Base-by-base conservation (phyloP, 2,888 invertebrate genomes). In the Sepiola atlantica region DNA sequence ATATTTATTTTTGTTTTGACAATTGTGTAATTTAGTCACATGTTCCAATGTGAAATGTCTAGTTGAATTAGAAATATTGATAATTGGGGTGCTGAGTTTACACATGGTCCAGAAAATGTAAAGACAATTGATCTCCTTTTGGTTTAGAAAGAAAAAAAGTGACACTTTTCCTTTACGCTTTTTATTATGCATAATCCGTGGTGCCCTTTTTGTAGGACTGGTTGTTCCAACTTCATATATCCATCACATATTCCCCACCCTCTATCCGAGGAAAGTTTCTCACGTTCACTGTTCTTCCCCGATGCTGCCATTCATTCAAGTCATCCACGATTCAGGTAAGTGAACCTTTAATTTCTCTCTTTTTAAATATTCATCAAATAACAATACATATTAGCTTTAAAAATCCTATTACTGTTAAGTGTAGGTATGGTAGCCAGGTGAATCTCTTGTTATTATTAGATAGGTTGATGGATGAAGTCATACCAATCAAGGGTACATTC, bases 241-340 rank as follows among this genome's bases (percentile, higher is more conserved):
- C 99, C 99, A 0, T 97, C 98, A 1, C 94, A 95, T 91, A 54
- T 90, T 12, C 93, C 95, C 12, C 94, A 95, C 21, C 96, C 97
- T 0, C 96, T 96, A 21, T 97, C 97, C 20, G 94, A 95, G n/a
- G 94, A 95, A 35, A 98, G 98, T 94, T 98, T 98, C 0, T 98
- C 99, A 0, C 98, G 98, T 95, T 99, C 98, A 12, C 96, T 98
- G 28, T 99, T 99, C 97, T 99, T 99, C 97, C 99, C 99, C 0
- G 99, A 99, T 97, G 98, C 99, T 96, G 99, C 98, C 55, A 99
- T 99, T 96, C 99, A 98, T 97, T 98, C 98, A 6, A 99, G 99
- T n/a, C 99, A 99, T 98, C 99, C 99, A 35, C 98, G 99, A 95
- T 99, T 99, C 97, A 98, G 98, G 97, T 97, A 96, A 95, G 95